Evolutionary conservation across 1,140 invertebrate genomes (phyloP), one percentile per base, ranked within the genome.

Genomic region (Drosophila bocqueti): DNA sequence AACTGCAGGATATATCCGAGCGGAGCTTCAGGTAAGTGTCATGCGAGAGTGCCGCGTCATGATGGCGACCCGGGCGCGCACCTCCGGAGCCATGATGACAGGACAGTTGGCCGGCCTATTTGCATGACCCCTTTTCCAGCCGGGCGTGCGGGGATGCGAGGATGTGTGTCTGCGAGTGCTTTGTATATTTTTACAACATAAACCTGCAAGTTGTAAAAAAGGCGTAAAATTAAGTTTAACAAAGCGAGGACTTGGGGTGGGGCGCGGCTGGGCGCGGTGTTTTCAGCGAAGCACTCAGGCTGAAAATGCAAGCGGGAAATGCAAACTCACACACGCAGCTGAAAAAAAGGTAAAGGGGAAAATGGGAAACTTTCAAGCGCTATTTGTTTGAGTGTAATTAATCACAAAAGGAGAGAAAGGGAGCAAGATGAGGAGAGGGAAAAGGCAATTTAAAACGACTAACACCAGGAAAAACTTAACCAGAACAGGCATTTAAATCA

Each of bases 1-100:
- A 93, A 79, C 93, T 95, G 52, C 92, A 93, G 71, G 92, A 93
- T 65, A 92, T 93, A 55, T 93, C 92, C n/a, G 90, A 93, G 50
- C 76, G 86, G 46, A 93, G 92, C 76, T 92, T 93, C 75, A 93
- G 92, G 92, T 93, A 81, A 93, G 90, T 90, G 34, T 16, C 18
- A 24, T n/a, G 36, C 24, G 46, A 68, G 72, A 73, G 64, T 74
- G 83, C 67, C 62, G 72, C 55, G 60, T 74, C 83, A 87, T 66
- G 76, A 66, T 66, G 79, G 80, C 76, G 79, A 72, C 74, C 68
- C 54, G 42, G 40, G n/a, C 34, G 55, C 64, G 43, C 54, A 81
- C 47, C 64, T 58, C n/a, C 46, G 2, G 16, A 24, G 31, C 21
- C 58, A 71, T 69, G 81, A 85, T 83, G 81, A 83, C 59, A 77